These are phyloP conservation scores for Nipponia nippon DNA, from an alignment of 2,113 vertebrate genomes.

Conservation along the genomic window DNA sequence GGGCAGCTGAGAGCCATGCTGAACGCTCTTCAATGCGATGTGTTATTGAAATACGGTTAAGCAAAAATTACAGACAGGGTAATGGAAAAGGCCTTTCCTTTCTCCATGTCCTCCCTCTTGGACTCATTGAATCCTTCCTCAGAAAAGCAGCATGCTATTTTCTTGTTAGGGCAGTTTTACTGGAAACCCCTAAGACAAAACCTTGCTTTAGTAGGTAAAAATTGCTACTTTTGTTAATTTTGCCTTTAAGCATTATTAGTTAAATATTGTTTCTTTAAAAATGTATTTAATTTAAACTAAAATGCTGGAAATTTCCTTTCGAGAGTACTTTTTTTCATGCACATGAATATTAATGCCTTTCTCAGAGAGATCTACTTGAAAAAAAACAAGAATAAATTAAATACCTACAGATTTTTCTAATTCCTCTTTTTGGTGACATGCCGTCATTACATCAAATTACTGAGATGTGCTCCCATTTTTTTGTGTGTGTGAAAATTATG, in stretches of 20 bases:
- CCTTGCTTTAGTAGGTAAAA: not conserved
- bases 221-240: slow-evolving; percentile 31
- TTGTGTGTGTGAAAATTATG: slow-evolving; percentile 79
- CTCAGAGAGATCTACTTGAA: slow-evolving; percentile 80
- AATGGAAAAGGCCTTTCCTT: not conserved
- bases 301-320: slow-evolving; percentile 79
- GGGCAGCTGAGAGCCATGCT: not conserved
- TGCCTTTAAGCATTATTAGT: slow-evolving; percentile 58
- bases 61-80: not conserved
- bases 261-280: slow-evolving; percentile 76
- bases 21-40: rapidly evolving
- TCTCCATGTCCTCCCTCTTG: not conserved
- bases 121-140: not conserved
- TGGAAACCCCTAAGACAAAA: not conserved
- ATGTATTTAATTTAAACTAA: slow-evolving; percentile 77
- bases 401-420: slow-evolving; percentile 87
- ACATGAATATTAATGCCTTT: slow-evolving; percentile 84
- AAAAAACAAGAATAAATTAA: slow-evolving; percentile 83
- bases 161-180: not conserved
- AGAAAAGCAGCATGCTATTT: not conserved
- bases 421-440: slow-evolving; percentile 85
- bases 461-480: slow-evolving; percentile 78
- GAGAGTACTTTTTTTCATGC: slow-evolving; percentile 62
- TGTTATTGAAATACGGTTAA: not conserved
- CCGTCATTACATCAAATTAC: slow-evolving; percentile 96